Conservation (phyloP, 2,797 vertebrate species). For the Neopelma chrysocephalum region DNA sequence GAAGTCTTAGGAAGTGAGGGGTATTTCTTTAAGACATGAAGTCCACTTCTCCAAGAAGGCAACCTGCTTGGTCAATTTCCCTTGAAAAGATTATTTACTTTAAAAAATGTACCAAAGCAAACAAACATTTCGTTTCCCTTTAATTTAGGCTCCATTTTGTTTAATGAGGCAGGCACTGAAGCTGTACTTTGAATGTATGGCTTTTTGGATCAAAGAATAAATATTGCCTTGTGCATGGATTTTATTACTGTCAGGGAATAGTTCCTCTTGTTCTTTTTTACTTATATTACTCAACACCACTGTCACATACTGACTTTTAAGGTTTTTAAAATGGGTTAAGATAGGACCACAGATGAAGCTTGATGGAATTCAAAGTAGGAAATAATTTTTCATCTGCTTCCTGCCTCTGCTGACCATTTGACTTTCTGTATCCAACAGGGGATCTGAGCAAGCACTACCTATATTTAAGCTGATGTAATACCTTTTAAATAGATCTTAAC, state of each 20-base stretch:
- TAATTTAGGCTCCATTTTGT: neutral
- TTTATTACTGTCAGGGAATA: neutral
- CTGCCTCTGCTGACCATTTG: neutral
- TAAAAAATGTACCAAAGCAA: neutral
- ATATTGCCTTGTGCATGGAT: neutral
- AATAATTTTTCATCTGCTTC: constrained; percentile 7
- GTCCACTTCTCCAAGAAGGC: neutral
- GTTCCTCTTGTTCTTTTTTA: neutral
- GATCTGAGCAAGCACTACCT: neutral
- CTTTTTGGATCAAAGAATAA: constrained; percentile 26
- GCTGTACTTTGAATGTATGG: neutral
- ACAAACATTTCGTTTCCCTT: neutral
- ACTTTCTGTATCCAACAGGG: neutral
- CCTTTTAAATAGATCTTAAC: neutral
- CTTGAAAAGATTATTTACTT: neutral
- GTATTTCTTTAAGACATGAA: neutral
- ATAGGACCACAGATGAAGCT: neutral
- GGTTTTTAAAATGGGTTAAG: neutral
- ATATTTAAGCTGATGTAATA: constrained; percentile 3
- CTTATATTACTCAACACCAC: neutral
- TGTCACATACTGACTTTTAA: neutral
- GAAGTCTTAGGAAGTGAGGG: neutral
- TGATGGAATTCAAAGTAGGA: constrained; percentile 16
- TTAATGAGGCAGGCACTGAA: neutral
- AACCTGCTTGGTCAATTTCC: neutral